These are phyloP conservation scores for Myripristis jacobus DNA, from an alignment of 2,797 vertebrate genomes.

Conservation along the genomic window DNA sequence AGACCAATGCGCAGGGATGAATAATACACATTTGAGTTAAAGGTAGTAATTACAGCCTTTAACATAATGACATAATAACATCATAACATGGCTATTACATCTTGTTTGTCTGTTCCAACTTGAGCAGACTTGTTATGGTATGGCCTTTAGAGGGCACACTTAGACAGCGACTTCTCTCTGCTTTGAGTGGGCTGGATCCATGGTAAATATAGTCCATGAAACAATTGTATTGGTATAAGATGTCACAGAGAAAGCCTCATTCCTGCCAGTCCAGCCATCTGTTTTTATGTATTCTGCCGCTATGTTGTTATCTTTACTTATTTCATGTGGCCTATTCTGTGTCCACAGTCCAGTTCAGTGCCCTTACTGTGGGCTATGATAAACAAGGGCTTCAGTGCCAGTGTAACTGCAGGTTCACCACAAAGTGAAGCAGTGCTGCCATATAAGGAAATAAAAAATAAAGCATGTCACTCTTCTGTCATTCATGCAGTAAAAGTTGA, in stretches of 20 bases:
- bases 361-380: slow-evolving; percentile 33
- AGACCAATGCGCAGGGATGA: no score
- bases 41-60: no score
- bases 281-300: slow-evolving; percentile 47
- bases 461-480: no score
- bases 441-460: no score
- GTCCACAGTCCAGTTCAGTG: slow-evolving; percentile 58
- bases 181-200: slow-evolving; percentile 23
- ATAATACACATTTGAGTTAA: no score
- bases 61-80: no score
- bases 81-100: slow-evolving; percentile 24
- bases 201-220: slow-evolving; percentile 43
- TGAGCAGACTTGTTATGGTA: slow-evolving; percentile 46
- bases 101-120: slow-evolving; percentile 31
- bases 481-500: no score
- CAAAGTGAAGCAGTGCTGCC: no score
- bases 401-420: no score
- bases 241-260: slow-evolving; percentile 29
- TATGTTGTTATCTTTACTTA: slow-evolving; percentile 50
- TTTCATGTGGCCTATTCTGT: slow-evolving; percentile 7
- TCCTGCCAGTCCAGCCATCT: slow-evolving; percentile 54
- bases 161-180: slow-evolving; percentile 35
- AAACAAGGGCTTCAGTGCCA: slow-evolving; percentile 31
- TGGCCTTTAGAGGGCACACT: slow-evolving; percentile 67
- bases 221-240: slow-evolving; percentile 22